Percentiles rank a stretch among this genome's conserved stretches.
phyloP scores from a whole-genome alignment of 2,113 vertebrate species.

The Perccottus glenii region DNA sequence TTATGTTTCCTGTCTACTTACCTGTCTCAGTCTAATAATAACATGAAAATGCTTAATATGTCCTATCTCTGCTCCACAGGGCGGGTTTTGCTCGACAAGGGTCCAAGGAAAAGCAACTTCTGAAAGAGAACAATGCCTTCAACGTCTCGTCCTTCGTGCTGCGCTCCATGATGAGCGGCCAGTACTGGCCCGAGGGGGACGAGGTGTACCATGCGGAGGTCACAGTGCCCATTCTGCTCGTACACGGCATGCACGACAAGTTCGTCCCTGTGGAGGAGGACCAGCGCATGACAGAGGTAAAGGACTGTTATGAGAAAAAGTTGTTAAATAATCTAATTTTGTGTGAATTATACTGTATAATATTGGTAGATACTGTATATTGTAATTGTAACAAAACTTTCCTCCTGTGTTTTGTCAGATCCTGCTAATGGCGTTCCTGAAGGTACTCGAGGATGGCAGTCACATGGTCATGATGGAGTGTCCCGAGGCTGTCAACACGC shows the following conservation, averaged over 20 bases:
- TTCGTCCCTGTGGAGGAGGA: slow-evolving; percentile 96
- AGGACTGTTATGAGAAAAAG: too few species aligned
- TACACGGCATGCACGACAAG: slow-evolving; percentile 95
- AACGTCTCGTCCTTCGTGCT: slow-evolving; percentile 95
- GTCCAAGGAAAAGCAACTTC: slow-evolving; percentile 93
- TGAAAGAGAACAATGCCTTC: slow-evolving; percentile 94
- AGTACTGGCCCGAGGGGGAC: slow-evolving; percentile 98
- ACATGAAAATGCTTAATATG: neutral
- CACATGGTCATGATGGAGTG: slow-evolving; percentile 99
- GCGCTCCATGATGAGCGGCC: slow-evolving; percentile 95
- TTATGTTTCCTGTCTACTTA: too few species aligned
- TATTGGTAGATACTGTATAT: too few species aligned
- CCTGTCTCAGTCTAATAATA: too few species aligned
- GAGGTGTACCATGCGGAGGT: slow-evolving; percentile 96
- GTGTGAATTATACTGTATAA: too few species aligned
- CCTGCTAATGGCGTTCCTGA: slow-evolving; percentile 92
- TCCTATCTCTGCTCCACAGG: slow-evolving; percentile 43
- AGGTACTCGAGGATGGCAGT: slow-evolving; percentile 95
- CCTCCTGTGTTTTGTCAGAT: slow-evolving; percentile 78
- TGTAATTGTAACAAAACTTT: neutral
- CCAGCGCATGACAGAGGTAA: slow-evolving; percentile 96
- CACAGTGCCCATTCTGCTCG: slow-evolving; percentile 90
- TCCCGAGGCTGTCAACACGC: slow-evolving; percentile 92
- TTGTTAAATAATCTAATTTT: too few species aligned
- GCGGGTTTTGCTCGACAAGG: slow-evolving; percentile 81